A percentile compares a stretch with the other conserved stretches of the same genome.
phyloP scores from a whole-genome alignment of 2,888 invertebrate genomes.

The Dynastes maya region DNA sequence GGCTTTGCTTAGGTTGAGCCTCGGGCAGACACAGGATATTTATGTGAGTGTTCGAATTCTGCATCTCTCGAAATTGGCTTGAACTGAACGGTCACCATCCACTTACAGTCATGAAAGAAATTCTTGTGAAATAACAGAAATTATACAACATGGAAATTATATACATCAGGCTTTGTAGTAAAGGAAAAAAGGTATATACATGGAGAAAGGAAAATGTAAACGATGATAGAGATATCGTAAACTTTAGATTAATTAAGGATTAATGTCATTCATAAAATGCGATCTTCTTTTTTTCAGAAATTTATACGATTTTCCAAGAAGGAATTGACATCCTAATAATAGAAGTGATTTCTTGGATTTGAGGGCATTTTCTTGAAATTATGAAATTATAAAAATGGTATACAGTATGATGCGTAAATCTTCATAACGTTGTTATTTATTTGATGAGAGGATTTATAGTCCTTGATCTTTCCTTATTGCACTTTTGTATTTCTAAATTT shows the following conservation, averaged over 20 bases:
- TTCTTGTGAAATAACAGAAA: conserved; percentile 46
- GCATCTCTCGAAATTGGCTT: conserved; percentile 49
- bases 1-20: conserved; percentile 53
- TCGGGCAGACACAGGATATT: conserved; percentile 61
- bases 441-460: no score
- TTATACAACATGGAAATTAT: conserved; percentile 41
- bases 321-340: no score
- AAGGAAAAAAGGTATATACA: not conserved
- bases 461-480: no score
- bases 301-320: no score
- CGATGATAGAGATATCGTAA: not conserved
- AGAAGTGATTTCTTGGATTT: no score
- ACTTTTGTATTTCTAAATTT: no score
- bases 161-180: conserved; percentile 20
- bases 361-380: no score
- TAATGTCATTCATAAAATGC: not conserved
- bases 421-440: no score
- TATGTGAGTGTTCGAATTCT: conserved; percentile 59
- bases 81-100: conserved; percentile 49
- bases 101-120: conserved; percentile 53
- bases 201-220: conserved; percentile 21
- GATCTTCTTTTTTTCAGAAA: not conserved
- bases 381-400: no score
- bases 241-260: not conserved
- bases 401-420: no score